Conservation (phyloP, 2,888 invertebrate species). For the Ernsta delagoae region DNA sequence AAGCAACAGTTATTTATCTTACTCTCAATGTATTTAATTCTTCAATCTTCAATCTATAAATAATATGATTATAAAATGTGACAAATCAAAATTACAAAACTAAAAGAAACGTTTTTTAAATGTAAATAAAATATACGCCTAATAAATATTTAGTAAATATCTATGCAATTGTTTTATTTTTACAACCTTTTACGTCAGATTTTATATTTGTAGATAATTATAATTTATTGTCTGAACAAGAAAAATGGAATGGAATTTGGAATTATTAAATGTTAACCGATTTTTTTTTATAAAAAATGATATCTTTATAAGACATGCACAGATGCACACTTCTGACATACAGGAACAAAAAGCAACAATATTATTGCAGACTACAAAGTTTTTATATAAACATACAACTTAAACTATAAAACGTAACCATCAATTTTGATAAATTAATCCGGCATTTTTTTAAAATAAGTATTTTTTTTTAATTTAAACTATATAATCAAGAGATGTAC, state of each 20-base stretch:
- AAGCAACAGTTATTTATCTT: slow-evolving; percentile 65
- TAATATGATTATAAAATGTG: neutral
- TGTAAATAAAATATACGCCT: slow-evolving; percentile 45
- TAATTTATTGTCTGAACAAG: neutral
- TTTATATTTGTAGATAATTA: neutral
- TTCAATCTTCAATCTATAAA: neutral
- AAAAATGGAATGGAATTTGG: slow-evolving; percentile 15
- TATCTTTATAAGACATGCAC: too few species aligned
- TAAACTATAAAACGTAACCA: too few species aligned
- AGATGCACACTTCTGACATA: too few species aligned
- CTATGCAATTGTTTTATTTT: slow-evolving; percentile 36
- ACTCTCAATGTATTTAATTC: neutral
- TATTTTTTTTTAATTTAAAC: too few species aligned
- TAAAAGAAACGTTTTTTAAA: slow-evolving; percentile 41
- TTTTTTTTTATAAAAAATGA: too few species aligned
- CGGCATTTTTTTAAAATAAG: too few species aligned
- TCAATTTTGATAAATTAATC: too few species aligned
- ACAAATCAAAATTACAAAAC: slow-evolving; percentile 32
- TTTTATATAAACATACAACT: too few species aligned
- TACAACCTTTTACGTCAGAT: slow-evolving; percentile 31
- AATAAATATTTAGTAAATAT: slow-evolving; percentile 30
- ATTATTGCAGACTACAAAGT: too few species aligned
- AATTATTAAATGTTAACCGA: neutral
- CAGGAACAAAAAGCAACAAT: too few species aligned
- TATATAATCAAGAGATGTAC: too few species aligned